Percentiles rank a stretch among this genome's conserved stretches.
These are phyloP conservation scores for Anolis apletophallus DNA, from an alignment of 2,797 vertebrate genomes.

Conservation along the genomic window DNA sequence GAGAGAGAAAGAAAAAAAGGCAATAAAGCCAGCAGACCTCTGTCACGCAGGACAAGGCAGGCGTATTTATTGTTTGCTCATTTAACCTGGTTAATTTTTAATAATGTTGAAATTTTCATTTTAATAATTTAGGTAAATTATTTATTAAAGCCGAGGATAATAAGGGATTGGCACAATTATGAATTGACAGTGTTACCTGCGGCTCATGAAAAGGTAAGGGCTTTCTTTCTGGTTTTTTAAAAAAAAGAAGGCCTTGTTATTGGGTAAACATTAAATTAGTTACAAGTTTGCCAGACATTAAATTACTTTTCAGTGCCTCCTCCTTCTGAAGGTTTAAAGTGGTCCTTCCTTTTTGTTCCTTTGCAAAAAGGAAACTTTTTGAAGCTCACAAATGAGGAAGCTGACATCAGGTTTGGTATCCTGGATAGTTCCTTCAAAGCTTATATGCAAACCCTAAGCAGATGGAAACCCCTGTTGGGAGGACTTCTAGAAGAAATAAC, in stretches of 20 bases:
- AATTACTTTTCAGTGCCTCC: constrained; percentile 47
- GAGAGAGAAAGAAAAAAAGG: constrained; percentile 46
- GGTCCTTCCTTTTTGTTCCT: background rate
- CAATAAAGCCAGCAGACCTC: constrained; percentile 68
- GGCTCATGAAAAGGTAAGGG: constrained; percentile 69
- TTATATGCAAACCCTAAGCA: too few relatives aligned
- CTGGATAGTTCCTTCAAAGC: too few relatives aligned
- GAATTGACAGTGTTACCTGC: constrained; percentile 79
- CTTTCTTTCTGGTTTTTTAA: constrained; percentile 36
- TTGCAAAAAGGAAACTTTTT: too few relatives aligned
- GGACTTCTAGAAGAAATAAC: too few relatives aligned
- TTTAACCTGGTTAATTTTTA: constrained; percentile 86
- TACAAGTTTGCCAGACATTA: constrained; percentile 73
- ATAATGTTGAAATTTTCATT: constrained; percentile 85
- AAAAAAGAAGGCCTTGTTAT: constrained; percentile 71
- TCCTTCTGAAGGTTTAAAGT: background rate
- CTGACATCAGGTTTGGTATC: too few relatives aligned
- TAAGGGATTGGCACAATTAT: constrained; percentile 78
- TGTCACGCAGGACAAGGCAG: constrained; percentile 72
- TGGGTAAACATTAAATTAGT: constrained; percentile 76
- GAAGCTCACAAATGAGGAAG: too few relatives aligned
- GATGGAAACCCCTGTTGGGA: too few relatives aligned
- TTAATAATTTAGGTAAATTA: constrained; percentile 85
- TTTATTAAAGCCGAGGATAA: constrained; percentile 81
- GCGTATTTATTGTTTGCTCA: constrained; percentile 80